Evolutionary conservation across 2,888 invertebrate genomes (phyloP).

Genomic region (Microchrysa polita): DNA sequence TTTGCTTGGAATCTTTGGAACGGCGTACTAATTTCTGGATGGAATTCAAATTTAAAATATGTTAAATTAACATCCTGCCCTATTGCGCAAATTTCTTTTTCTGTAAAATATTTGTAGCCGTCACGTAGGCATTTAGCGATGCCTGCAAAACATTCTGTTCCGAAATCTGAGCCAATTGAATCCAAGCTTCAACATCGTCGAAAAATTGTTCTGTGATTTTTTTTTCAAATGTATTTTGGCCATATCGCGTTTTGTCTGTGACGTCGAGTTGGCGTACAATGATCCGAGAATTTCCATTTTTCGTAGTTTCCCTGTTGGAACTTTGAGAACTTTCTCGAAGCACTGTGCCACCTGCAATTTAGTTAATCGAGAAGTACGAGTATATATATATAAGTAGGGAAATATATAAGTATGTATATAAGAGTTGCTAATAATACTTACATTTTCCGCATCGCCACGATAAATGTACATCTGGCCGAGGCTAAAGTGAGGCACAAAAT

Average conservation of each 20-base stretch:
- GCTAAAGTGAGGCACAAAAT: conserved; percentile 98
- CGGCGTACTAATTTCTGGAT: no score
- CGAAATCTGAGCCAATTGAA: conserved; percentile 96
- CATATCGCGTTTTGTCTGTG: conserved; percentile 90
- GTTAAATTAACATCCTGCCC: no score
- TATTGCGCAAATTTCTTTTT: no score
- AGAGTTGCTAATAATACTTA: conserved; percentile 62
- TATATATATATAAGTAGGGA: no score
- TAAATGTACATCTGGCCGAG: conserved; percentile 99
- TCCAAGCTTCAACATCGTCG: conserved; percentile 99
- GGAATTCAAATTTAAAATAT: no score
- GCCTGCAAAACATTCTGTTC: conserved; percentile 93
- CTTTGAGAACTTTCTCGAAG: conserved; percentile 98
- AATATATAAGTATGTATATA: no score
- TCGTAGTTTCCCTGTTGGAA: conserved; percentile 97
- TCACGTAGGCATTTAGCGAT: conserved; percentile 91
- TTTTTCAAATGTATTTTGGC: conserved; percentile 94
- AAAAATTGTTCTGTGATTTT: conserved; percentile 97
- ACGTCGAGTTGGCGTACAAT: conserved; percentile 89
- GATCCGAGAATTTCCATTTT: conserved; percentile 99
- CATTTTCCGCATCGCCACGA: conserved; percentile 93
- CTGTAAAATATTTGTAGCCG: conserved; percentile 89
- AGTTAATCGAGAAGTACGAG: no score
- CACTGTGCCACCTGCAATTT: conserved; percentile 87
- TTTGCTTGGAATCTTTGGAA: no score